Evolutionary conservation across 2,113 vertebrate species (phyloP).

Genomic region (Telmatochromis sp.): DNA sequence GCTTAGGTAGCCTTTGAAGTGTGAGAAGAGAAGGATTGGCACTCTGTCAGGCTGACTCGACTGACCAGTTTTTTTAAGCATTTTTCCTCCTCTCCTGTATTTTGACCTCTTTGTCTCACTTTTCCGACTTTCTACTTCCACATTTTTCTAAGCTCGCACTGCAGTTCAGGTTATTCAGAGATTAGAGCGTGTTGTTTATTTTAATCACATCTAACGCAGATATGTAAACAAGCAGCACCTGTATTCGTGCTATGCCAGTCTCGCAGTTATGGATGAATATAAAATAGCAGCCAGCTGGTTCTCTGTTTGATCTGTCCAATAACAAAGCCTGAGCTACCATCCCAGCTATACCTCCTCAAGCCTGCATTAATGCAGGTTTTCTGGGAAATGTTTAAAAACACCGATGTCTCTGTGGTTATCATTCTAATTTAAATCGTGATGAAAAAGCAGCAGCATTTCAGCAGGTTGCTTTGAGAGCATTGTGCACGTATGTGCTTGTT

Average conservation of each 20-base stretch:
- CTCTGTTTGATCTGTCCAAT: constrained; percentile 60
- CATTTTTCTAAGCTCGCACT: not conserved
- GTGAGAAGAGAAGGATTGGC: constrained; percentile 39
- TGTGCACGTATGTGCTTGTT: not conserved
- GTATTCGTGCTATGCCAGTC: constrained; percentile 45
- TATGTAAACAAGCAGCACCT: constrained; percentile 64
- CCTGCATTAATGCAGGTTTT: constrained; percentile 16
- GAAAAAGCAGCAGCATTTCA: not conserved
- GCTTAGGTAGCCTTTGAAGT: constrained; percentile 61
- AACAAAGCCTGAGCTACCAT: constrained; percentile 41
- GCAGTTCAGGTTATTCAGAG: constrained; percentile 38
- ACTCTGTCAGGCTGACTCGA: constrained; percentile 5
- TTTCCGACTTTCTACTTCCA: not conserved
- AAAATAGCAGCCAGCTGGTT: constrained; percentile 64
- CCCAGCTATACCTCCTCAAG: constrained; percentile 14
- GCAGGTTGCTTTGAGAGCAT: not conserved
- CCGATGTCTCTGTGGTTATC: not conserved
- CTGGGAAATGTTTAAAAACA: constrained; percentile 12
- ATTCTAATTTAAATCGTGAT: not conserved
- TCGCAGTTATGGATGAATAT: constrained; percentile 54
- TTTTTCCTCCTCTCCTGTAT: not conserved
- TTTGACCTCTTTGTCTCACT: not conserved
- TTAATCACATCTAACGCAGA: constrained; percentile 41
- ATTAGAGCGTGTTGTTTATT: constrained; percentile 45
- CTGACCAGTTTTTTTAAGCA: not conserved